These are phyloP conservation scores for Echeneis naucrates DNA, from an alignment of 2,797 vertebrate genomes.

Conservation along the genomic window DNA sequence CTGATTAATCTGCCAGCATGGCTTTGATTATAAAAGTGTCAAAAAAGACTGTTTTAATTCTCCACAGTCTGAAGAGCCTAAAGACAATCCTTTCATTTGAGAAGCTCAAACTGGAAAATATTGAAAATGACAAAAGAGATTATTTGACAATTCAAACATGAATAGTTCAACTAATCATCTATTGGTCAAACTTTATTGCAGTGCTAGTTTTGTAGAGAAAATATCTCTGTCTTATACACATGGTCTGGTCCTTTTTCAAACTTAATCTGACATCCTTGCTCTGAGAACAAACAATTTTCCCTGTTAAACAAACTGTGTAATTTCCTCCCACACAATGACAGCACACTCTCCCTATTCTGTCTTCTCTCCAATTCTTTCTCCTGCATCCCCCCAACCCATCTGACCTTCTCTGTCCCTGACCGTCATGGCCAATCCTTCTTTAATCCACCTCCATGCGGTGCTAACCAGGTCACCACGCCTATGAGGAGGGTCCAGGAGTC, in stretches of 20 bases:
- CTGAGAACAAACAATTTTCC: slow-evolving; percentile 63
- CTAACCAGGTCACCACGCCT: slow-evolving; percentile 84
- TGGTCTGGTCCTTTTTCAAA: slow-evolving; percentile 41
- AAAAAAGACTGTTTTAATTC: neutral
- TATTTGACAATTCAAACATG: neutral
- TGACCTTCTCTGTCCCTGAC: slow-evolving; percentile 75
- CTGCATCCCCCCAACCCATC: slow-evolving; percentile 51
- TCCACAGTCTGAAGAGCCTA: neutral
- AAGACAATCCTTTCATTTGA: neutral
- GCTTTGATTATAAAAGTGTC: neutral
- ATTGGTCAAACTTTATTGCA: neutral
- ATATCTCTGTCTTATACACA: neutral
- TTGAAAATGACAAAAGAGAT: neutral
- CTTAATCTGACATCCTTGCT: slow-evolving; percentile 49
- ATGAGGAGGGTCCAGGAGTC: slow-evolving; percentile 72
- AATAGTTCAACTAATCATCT: neutral
- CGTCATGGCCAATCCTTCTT: slow-evolving; percentile 78
- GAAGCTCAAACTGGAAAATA: neutral
- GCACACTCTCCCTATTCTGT: slow-evolving; percentile 50
- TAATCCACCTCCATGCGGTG: slow-evolving; percentile 84
- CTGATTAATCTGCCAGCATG: neutral
- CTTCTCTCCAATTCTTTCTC: slow-evolving; percentile 46
- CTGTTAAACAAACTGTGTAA: slow-evolving; percentile 79
- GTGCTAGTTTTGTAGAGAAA: neutral
- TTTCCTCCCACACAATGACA: slow-evolving; percentile 73